These are phyloP conservation scores for Apotomis betuletana DNA, from an alignment of 2,888 invertebrate genomes.

Conservation along the genomic window DNA sequence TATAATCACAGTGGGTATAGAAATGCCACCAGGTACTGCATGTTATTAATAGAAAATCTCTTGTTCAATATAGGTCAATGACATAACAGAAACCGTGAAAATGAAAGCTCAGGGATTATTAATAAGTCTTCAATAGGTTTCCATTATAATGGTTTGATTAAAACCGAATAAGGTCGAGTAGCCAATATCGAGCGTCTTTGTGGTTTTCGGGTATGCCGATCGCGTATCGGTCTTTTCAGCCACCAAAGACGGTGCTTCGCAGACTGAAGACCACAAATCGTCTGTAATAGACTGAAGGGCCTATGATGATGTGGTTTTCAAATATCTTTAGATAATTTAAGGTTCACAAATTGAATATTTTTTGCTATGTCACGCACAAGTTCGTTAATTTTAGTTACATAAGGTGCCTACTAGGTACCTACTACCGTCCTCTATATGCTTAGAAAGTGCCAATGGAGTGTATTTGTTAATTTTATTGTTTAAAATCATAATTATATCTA, in stretches of 20 bases:
- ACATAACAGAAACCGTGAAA: slow-evolving; percentile 35
- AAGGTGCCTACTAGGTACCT: no score
- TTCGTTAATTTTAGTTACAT: neutral
- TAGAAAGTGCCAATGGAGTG: no score
- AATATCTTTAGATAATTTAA: slow-evolving; percentile 20
- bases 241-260: no score
- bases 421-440: no score
- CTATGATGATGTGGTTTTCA: slow-evolving; percentile 20
- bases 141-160: slow-evolving; percentile 36
- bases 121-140: slow-evolving; percentile 37
- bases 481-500: no score
- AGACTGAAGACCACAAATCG: no score
- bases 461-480: no score
- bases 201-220: no score
- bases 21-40: no score
- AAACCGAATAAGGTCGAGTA: slow-evolving; percentile 36
- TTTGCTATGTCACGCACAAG: neutral
- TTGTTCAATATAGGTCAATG: slow-evolving; percentile 24
- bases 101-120: slow-evolving; percentile 37
- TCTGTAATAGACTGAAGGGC: no score
- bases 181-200: slow-evolving; percentile 30
- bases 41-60: slow-evolving; percentile 14
- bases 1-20: no score
- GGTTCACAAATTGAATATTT: neutral
- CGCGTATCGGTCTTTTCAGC: no score